Evolutionary conservation across 2,797 vertebrate genomes (phyloP), one percentile per base, ranked within the genome.

Genomic region (Chelmon rostratus): DNA sequence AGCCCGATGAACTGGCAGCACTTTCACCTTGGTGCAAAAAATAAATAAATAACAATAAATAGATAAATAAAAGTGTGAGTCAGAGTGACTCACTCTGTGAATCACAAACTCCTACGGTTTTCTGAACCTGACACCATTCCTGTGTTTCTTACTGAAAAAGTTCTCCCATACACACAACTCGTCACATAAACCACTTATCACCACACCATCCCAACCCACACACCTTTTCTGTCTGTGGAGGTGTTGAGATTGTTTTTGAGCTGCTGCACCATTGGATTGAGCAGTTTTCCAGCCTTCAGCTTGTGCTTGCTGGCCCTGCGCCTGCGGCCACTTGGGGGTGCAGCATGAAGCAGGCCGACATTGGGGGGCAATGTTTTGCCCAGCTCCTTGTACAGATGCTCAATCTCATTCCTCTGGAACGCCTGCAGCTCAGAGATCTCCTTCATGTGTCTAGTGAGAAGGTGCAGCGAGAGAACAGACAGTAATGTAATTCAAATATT

Each of bases 351-450:
- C 74, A 98, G 95, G 37, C 97, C 96, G 50, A 98, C 91, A 23
- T 96, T 97, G 44, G 97, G 95, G 57, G 98, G 98, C 23, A 98
- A 93, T 0, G 96, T 95, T 94, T 97, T 99, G 53, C 98, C 98
- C 64, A 99, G 90, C 4, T 97, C 96, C 46, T 91, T 91, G 82
- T 99, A 99, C 63, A 99, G 91, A 21, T 91, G 91, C 92, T 99
- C 97, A 6, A 99, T 97, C 93, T 99, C 98, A 46, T 93, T 96
- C 86, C 97, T 97, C 92, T 99, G 98, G 89, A 98, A 97, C 1
- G 96, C 96, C 91, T 99, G 98, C 52, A 99, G 95, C 87, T 99
- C 98, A 0, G 98, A 96, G 83, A 99, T 98, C 95, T 99, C 98
- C 78, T 97, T 98, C 96, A 99, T 97, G 91, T 99, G 98, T 91